Evolutionary conservation across 2,888 invertebrate genomes (phyloP), one percentile per base, ranked within the genome.

Genomic region (Orthosia cruda): DNA sequence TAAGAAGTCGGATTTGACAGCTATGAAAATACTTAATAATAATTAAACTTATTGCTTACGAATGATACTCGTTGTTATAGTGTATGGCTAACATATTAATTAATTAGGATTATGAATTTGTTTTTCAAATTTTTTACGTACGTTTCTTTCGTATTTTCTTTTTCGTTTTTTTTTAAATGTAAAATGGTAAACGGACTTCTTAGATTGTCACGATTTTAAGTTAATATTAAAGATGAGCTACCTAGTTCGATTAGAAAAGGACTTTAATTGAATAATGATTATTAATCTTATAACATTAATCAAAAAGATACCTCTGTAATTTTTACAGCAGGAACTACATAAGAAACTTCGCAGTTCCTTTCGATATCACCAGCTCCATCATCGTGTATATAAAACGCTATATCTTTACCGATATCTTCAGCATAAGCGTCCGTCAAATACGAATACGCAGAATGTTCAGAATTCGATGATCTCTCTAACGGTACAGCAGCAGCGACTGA

Each of bases 381-480:
- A 66, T 90, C 88, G 20, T 90, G 89, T 67, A 92, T 86, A 55
- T 89, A 91, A 85, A 92, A 92, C 45, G 92, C 80, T 52, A 89
- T 85, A 75, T 94, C 91, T 80, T 85, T 90, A 49, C 69, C 84
- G 50, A 88, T 80, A 73, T 93, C 89, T 63, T 84, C 79, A 55
- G 82, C 80, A 75, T 84, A 87, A 5, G 91, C 93, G 84, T 95
- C 94, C 32, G 88, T 85, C 68, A 94, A 83, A 76, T 93, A 90
- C 0, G 94, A 94, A 86, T 92, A 94, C 63, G 92, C 92, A 0
- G 94, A 94, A 55, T 91, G 55, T 49, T 90, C 90, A 66, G 87
- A 79, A 61, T 87, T 90, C 5, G 72, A 84, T 20, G 88, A 87
- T 23, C 68, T 73, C 61, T 89, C 85, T 57, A 80, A 87, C 45